phyloP scores from a whole-genome alignment of 2,113 vertebrate genomes.

The Pseudonaja textilis region DNA sequence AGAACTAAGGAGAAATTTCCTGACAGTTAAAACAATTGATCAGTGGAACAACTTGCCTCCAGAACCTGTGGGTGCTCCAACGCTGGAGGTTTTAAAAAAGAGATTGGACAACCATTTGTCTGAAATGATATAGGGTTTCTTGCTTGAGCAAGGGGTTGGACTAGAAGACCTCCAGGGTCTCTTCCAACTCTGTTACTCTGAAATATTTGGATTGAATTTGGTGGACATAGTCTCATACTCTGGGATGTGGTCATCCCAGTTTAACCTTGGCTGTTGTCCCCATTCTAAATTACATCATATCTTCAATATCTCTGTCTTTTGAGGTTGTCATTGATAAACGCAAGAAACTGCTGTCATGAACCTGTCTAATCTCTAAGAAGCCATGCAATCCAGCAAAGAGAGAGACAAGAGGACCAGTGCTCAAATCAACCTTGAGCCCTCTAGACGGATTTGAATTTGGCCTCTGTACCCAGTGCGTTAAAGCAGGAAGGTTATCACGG shows the following conservation, averaged over 20 bases:
- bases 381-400: background rate
- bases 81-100: background rate
- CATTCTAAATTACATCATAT: background rate
- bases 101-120: background rate
- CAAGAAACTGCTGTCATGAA: background rate
- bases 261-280: background rate
- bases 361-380: background rate
- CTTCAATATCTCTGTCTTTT: background rate
- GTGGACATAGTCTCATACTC: background rate
- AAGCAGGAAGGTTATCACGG: background rate
- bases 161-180: background rate
- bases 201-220: background rate
- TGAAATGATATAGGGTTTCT: background rate
- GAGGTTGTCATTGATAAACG: background rate
- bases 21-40: background rate
- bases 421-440: background rate
- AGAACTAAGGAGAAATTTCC: background rate
- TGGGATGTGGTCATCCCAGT: background rate
- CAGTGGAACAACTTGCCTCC: background rate
- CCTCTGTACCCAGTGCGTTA: background rate
- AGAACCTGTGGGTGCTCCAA: background rate
- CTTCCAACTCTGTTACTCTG: background rate
- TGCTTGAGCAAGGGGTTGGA: background rate
- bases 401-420: background rate
- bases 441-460: no score